Percentiles rank a stretch among this genome's conserved stretches.
Evolutionary conservation across 1,140 invertebrate species (phyloP).

Genomic region (Manduca sexta): DNA sequence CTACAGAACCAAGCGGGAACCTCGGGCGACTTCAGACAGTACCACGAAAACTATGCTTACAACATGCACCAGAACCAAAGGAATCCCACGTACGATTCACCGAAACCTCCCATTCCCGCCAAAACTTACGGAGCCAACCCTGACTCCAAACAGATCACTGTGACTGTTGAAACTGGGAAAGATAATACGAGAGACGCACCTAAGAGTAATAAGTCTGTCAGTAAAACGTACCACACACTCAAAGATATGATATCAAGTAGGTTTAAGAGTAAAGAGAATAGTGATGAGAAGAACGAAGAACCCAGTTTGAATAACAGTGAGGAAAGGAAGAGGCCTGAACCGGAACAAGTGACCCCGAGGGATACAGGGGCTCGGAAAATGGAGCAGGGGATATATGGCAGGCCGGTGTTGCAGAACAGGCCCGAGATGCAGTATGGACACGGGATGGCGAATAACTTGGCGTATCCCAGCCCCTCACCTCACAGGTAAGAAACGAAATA

Average conservation of each 20-base stretch:
- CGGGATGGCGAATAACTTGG: constrained; percentile 51
- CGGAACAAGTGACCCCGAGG: constrained; percentile 49
- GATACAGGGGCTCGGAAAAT: constrained; percentile 48
- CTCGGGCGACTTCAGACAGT: constrained; percentile 62
- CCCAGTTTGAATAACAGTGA: constrained; percentile 78
- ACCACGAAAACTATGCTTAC: constrained; percentile 64
- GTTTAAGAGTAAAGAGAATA: constrained; percentile 80
- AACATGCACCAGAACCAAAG: constrained; percentile 58
- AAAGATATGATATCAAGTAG: constrained; percentile 90
- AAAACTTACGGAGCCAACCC: constrained; percentile 59
- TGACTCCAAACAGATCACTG: constrained; percentile 65
- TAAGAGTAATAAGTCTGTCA: constrained; percentile 78
- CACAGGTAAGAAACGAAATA: constrained; percentile 55
- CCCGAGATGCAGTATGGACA: constrained; percentile 62
- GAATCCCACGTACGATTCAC: constrained; percentile 53
- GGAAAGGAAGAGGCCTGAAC: constrained; percentile 74
- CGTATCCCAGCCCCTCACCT: constrained; percentile 58
- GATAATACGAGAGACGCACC: constrained; percentile 72
- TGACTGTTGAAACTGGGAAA: constrained; percentile 71
- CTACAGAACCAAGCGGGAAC: constrained; percentile 59
- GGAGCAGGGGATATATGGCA: constrained; percentile 75
- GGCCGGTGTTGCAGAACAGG: constrained; percentile 73
- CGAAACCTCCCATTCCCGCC: constrained; percentile 60
- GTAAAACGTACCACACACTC: constrained; percentile 86
- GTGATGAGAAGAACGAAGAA: constrained; percentile 74